phyloP scores from a whole-genome alignment of 2,888 invertebrate species.

The Heliconius cydno region DNA sequence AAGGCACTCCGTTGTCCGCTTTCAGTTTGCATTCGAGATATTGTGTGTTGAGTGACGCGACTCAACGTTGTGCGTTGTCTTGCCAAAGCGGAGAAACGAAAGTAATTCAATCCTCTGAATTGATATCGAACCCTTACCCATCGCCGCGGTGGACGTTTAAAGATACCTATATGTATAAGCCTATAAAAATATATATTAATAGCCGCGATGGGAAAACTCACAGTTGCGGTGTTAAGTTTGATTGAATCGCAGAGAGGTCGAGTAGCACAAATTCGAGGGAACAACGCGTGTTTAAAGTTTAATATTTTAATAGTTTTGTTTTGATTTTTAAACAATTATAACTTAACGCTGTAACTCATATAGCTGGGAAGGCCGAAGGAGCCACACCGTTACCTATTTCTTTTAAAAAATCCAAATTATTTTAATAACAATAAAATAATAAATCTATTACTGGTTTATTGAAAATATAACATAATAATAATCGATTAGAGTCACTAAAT shows the following conservation, averaged over 20 bases:
- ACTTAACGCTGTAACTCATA: neutral
- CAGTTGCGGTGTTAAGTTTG: conserved; percentile 62
- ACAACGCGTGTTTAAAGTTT: conserved; percentile 36
- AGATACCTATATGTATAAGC: neutral
- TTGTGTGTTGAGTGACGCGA: neutral
- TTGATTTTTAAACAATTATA: neutral
- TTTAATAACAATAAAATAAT: neutral
- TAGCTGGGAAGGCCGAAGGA: neutral
- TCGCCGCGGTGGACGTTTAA: neutral
- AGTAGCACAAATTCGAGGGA: conserved; percentile 42
- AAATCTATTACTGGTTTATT: neutral
- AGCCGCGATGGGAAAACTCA: conserved; percentile 64
- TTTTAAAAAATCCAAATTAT: no score
- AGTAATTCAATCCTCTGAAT: neutral
- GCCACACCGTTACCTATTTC: neutral
- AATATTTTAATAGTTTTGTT: conserved; percentile 30
- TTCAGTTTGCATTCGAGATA: no score
- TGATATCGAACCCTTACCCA: neutral
- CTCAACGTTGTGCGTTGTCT: neutral
- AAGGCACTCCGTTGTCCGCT: no score
- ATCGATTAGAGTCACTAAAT: conserved; percentile 31
- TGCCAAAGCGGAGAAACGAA: neutral
- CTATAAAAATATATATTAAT: conserved; percentile 52
- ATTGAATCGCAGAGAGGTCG: conserved; percentile 45
- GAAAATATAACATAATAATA: conserved; percentile 25